Evolutionary conservation across 2,797 vertebrate species (phyloP), one percentile per base, ranked within the genome.

Genomic region (Parauchenoglanis ngamensis): DNA sequence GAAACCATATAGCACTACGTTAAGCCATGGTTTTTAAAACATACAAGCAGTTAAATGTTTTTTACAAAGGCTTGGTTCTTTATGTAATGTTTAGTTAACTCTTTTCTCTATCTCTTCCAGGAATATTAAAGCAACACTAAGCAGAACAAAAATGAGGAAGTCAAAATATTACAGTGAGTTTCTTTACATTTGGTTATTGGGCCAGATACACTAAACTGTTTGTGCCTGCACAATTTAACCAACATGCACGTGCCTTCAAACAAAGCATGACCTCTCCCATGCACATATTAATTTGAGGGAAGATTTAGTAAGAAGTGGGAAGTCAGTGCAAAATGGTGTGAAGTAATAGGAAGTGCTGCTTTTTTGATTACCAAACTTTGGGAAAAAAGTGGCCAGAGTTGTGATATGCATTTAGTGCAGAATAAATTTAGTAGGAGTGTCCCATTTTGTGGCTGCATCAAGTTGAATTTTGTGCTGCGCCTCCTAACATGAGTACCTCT

Each of bases 131-230:
- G 92, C 92, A 78, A 90, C 90, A 28, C 80, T 95, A 0, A 78
- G 87, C 56, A 93, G 91, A 88, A 59, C 85, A 68, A 89, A 54
- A 75, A 95, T 90, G 90, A 95, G 93, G 86, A 96, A 93, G 87
- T 96, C 96, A 1, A 95, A 85, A 89, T 94, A 93, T 90, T 96
- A 93, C 90, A 95, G 96, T 96, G 89, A 95, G 96, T 96, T 15
- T 78, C 2, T 83, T n/a, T 81, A 10, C 2, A 17, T 67, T 46
- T 82, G 28, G n/a, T 23, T 85, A 44, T 56, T 8, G 15, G n/a
- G 49, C 44, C 44, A 75, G 72, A 75, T 35, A 19, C 23, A 35
- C 11, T 19, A 63, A 81, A 65, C 7, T 31, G 61, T 68, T 83
- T 54, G n/a, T 13, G 4, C 44, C 17, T 31, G 10, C 15, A 23